Conservation (phyloP, 2,888 invertebrate genomes). For the Ormyrus nitidulus region DNA sequence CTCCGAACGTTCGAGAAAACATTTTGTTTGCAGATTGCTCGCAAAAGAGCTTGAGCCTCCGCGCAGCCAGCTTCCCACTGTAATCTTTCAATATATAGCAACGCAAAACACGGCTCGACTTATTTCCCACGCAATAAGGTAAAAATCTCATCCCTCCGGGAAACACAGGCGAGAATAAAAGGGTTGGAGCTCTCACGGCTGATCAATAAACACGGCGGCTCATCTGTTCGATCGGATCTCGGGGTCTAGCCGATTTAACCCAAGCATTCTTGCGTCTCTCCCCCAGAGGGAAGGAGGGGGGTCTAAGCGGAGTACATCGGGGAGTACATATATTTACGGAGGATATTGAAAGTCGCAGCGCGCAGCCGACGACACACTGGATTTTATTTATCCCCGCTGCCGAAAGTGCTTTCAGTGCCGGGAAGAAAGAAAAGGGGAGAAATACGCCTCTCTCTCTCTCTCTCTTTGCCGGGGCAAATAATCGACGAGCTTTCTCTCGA, state of each 20-base stretch:
- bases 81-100: too few species aligned
- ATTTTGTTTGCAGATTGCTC: too few species aligned
- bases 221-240: not conserved
- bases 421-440: not conserved
- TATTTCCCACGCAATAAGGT: too few species aligned
- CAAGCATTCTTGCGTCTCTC: too few species aligned
- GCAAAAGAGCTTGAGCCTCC: too few species aligned
- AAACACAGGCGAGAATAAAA: too few species aligned
- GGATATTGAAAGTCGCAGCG: conserved; percentile 13
- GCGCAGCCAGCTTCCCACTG: too few species aligned
- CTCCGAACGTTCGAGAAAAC: too few species aligned
- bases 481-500: not conserved
- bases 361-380: not conserved
- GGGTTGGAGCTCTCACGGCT: not conserved
- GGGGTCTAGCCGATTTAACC: not conserved
- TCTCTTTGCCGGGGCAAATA: not conserved
- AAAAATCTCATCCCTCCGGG: too few species aligned
- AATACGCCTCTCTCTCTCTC: too few species aligned
- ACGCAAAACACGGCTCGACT: too few species aligned
- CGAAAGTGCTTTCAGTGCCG: too few species aligned
- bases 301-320: not conserved
- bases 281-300: not conserved
- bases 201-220: not conserved
- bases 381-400: conserved; percentile 9
- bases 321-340: conserved; percentile 26